A percentile compares a stretch with the other conserved stretches of the same genome.
phyloP scores from a whole-genome alignment of 2,888 invertebrate species.

The Dolichomitus sp. region DNA sequence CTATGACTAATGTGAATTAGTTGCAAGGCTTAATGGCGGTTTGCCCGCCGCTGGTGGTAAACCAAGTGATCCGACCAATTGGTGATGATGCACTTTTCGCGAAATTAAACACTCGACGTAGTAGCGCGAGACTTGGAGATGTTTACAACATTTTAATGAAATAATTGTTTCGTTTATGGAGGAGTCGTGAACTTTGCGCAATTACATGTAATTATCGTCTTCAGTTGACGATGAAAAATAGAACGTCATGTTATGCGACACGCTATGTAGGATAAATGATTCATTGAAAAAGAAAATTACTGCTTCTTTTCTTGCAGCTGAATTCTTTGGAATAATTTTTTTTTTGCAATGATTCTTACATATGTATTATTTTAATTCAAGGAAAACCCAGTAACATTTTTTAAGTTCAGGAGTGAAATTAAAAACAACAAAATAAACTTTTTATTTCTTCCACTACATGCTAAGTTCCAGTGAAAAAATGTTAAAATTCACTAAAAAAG shows the following conservation, averaged over 20 bases:
- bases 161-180: neutral
- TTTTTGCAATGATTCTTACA: neutral
- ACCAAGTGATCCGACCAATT: neutral
- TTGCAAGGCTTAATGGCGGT: conserved; percentile 34
- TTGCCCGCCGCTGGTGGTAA: neutral
- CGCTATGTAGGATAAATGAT: neutral
- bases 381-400: too few species aligned
- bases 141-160: neutral
- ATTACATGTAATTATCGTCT: neutral
- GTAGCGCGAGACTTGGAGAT: neutral
- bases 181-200: neutral
- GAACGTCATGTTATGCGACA: neutral
- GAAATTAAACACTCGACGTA: neutral
- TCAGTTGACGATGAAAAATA: neutral
- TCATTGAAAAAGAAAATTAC: neutral
- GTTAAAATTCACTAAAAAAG: too few species aligned
- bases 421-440: too few species aligned
- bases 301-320: too few species aligned
- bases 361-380: neutral
- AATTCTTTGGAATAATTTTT: too few species aligned
- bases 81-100: neutral
- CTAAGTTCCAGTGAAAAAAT: too few species aligned
- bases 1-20: conserved; percentile 58
- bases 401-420: too few species aligned
- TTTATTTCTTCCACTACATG: too few species aligned